phyloP scores from a whole-genome alignment of 2,888 invertebrate species.

The Andricus quercusramuli region DNA sequence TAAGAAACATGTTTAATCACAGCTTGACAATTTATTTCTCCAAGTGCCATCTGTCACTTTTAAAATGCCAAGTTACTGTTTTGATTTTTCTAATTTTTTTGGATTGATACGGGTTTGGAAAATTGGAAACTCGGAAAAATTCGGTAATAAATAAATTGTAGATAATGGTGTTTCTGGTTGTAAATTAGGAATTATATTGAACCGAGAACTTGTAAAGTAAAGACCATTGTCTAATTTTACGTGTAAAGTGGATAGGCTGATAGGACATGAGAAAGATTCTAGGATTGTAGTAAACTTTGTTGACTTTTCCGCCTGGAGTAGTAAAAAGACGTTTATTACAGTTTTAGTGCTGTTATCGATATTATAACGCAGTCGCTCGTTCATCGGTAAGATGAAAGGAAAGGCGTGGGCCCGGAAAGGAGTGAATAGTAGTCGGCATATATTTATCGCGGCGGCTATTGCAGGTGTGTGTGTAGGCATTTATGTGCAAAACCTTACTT shows the following conservation, averaged over 20 bases:
- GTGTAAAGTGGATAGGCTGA: neutral
- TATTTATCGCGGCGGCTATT: slow-evolving; percentile 38
- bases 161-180: no score
- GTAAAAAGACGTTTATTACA: slow-evolving; percentile 27
- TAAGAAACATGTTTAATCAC: slow-evolving; percentile 32
- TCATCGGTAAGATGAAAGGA: slow-evolving; percentile 60
- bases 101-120: neutral
- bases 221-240: neutral
- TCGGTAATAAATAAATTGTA: no score
- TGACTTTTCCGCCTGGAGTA: slow-evolving; percentile 1
- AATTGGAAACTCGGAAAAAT: no score
- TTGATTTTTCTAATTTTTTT: neutral
- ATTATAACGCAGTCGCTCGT: slow-evolving; percentile 37
- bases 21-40: slow-evolving; percentile 17
- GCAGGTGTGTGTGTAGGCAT: slow-evolving; percentile 25
- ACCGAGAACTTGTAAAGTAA: neutral
- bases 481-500: slow-evolving; percentile 22
- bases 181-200: neutral
- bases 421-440: slow-evolving; percentile 37
- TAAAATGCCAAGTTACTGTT: neutral
- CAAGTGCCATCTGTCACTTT: slow-evolving; percentile 13
- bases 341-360: slow-evolving; percentile 54
- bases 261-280: neutral
- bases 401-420: slow-evolving; percentile 41
- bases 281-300: neutral